These are phyloP conservation scores for Leptinotarsa rubiginosa DNA, from an alignment of 2,888 invertebrate genomes.

Conservation along the genomic window DNA sequence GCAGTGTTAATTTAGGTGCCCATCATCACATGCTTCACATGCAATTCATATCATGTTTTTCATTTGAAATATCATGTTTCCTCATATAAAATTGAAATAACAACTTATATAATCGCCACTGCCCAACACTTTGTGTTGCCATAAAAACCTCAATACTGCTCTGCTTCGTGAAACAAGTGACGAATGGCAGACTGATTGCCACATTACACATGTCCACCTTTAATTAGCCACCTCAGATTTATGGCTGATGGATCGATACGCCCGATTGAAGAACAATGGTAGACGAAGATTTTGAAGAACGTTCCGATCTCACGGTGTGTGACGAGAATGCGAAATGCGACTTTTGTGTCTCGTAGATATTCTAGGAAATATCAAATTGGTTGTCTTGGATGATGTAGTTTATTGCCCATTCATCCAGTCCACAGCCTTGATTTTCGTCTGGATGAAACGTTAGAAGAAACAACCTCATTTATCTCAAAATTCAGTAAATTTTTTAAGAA, in stretches of 20 bases:
- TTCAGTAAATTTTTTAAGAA: too few species aligned
- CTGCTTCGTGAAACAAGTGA: slow-evolving; percentile 34
- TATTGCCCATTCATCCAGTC: slow-evolving; percentile 7
- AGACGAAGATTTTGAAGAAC: slow-evolving; percentile 44
- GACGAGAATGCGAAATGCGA: slow-evolving; percentile 42
- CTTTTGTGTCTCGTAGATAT: slow-evolving; percentile 35
- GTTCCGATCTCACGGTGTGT: slow-evolving; percentile 37
- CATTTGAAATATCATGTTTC: too few species aligned
- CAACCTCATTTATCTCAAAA: too few species aligned
- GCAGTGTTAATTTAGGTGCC: too few species aligned
- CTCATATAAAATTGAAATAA: background rate
- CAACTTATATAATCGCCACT: background rate
- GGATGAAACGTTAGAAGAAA: too few species aligned
- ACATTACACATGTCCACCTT: slow-evolving; percentile 44
- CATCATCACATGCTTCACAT: too few species aligned
- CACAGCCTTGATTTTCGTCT: background rate
- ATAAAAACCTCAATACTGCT: background rate
- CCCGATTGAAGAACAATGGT: slow-evolving; percentile 60
- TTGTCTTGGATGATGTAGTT: slow-evolving; percentile 16
- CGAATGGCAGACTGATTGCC: slow-evolving; percentile 52
- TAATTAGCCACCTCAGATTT: slow-evolving; percentile 61
- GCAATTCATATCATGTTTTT: too few species aligned
- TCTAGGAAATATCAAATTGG: slow-evolving; percentile 37
- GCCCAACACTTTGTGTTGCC: too few species aligned
- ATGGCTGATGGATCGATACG: slow-evolving; percentile 62